Evolutionary conservation across 2,797 vertebrate genomes (phyloP).

Genomic region (Muscicapa striata): DNA sequence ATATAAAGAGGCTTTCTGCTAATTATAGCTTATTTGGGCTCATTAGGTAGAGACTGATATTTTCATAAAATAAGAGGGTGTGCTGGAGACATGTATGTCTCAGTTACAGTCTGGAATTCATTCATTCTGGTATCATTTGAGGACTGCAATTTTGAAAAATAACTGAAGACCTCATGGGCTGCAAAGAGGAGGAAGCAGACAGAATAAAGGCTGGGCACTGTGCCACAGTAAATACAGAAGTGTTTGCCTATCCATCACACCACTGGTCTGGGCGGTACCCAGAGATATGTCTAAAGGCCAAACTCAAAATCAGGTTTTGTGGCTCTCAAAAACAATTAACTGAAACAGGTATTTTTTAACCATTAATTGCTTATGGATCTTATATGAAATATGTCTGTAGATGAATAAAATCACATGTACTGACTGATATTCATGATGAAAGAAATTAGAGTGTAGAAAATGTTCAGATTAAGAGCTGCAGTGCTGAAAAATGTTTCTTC

Average conservation of each 20-base stretch:
- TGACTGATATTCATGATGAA: neutral
- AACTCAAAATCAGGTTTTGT: conserved; percentile 12
- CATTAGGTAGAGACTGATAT: conserved; percentile 41
- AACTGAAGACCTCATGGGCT: neutral
- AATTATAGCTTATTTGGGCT: conserved; percentile 36
- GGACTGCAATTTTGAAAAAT: conserved; percentile 40
- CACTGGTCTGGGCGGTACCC: conserved; percentile 18
- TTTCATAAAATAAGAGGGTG: conserved; percentile 21
- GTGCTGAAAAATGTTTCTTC: neutral
- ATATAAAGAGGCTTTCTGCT: conserved; percentile 30
- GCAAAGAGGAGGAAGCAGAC: conserved; percentile 30
- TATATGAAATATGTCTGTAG: neutral
- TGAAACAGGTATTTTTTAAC: conserved; percentile 5
- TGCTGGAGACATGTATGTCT: neutral
- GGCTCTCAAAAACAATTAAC: conserved; percentile 32
- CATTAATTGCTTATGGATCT: neutral
- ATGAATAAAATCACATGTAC: neutral
- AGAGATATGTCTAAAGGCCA: neutral
- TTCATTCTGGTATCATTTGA: neutral
- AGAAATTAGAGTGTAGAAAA: neutral
- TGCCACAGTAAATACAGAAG: conserved; percentile 34
- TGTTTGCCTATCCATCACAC: conserved; percentile 44
- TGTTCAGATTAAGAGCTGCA: neutral
- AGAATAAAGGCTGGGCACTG: conserved; percentile 29
- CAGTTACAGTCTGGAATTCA: neutral